Evolutionary conservation across 2,888 invertebrate genomes (phyloP), one percentile per base, ranked within the genome.

Genomic region (Agrochola lota): DNA sequence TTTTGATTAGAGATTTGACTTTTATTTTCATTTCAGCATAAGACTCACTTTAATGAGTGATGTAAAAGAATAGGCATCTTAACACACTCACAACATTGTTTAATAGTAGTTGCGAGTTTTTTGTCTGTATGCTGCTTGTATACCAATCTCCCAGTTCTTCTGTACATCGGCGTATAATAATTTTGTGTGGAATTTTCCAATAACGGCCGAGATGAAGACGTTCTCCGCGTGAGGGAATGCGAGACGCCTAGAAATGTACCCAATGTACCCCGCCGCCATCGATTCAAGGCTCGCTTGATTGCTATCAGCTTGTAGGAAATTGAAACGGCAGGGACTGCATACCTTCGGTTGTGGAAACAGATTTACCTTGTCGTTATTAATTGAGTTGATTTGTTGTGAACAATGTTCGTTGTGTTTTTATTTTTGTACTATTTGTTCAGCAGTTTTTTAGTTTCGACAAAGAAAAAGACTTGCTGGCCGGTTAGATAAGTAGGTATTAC

Each of bases 161-260:
- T 83, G 73, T 87, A 86, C 85, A 60, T 71, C 20, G 60, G 46
- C 80, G 72, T 78, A 82, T 83, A 83, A 91, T 91, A 91, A 91
- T 92, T 91, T 90, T 85, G 89, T 87, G 80, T 64, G 93, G 92
- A 93, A 94, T 93, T 93, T 94, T 92, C 91, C 92, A 94, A 93
- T 93, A 93, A 92, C 88, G 89, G 82, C 72, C 80, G 83, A 84
- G 89, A 91, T 90, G 92, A 89, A 92, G 91, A 91, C 87, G 87
- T 86, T 78, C 73, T 57, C 77, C 78, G 86, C 92, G 92, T 91
- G 91, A 81, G 73, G 89, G 91, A 89, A 92, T 91, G 91, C 81
- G 83, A 80, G 83, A 82, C 77, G 81, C 84, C 74, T 62, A 80
- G 85, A 79, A 84, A 86, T 84, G 85, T 84, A 80, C 87, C 77